These are phyloP conservation scores for Yponomeuta cagnagella DNA, from an alignment of 2,888 invertebrate species.

Conservation along the genomic window DNA sequence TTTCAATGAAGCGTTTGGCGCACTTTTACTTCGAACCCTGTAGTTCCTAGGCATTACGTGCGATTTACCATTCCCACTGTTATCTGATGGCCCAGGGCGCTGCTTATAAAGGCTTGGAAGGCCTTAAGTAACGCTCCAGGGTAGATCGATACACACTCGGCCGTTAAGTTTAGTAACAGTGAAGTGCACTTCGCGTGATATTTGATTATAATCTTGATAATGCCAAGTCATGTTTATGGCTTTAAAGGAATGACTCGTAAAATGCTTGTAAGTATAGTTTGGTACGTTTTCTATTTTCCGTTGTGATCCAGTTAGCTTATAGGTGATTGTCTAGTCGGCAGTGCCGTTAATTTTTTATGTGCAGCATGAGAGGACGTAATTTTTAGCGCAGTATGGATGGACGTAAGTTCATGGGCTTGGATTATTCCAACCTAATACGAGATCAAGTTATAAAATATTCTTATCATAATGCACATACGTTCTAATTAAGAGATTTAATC, in stretches of 20 bases:
- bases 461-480: no score
- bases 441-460: no score
- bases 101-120: slow-evolving; percentile 44
- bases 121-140: slow-evolving; percentile 42
- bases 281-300: neutral
- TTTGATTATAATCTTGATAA: slow-evolving; percentile 12
- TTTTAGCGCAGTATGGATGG: no score
- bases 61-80: slow-evolving; percentile 59
- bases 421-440: no score
- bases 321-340: no score
- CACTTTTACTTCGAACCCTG: no score
- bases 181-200: slow-evolving; percentile 12
- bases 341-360: no score
- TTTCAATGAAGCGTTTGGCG: no score
- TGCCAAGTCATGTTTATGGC: slow-evolving; percentile 11
- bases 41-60: slow-evolving; percentile 46
- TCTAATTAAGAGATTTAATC: no score
- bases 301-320: neutral
- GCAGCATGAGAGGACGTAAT: no score
- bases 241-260: neutral
- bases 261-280: neutral
- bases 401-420: no score
- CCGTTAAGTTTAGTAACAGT: slow-evolving; percentile 30
- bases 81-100: slow-evolving; percentile 62
- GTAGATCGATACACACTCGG: slow-evolving; percentile 48